Base-by-base conservation (phyloP, 2,888 invertebrate species). In the Plebejus argus region DNA sequence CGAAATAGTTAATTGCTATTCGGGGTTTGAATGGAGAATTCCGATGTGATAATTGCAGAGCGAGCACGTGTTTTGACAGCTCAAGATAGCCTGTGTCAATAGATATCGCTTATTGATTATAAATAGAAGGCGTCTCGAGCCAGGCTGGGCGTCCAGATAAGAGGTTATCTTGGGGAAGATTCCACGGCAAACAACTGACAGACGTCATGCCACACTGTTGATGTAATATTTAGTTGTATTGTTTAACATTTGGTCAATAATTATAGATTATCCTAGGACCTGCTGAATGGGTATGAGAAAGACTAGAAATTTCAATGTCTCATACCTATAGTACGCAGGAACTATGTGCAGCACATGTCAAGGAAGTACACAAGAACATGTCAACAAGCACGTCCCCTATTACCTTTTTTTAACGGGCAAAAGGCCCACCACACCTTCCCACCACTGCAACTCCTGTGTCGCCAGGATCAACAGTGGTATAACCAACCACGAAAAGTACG, bases 91-190 rank as follows among this genome's bases (percentile, higher is more conserved):
- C 78, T 79, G 79, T 81, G 81, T 83, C 83, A 83, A 84, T 83
- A 82, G 79, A 79, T 81, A 82, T 82, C 81, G 79, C 80, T 79
- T 79, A 76, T 45, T 23, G 79, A 79, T 81, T 84, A 84, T 81
- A 84, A 84, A 84, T 84, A 85, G 85, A 83, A 79, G 82, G 82
- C 83, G 89, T 90, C 92, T 91, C 90, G 91, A 89, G 91, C 88
- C 86, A 86, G 58, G 8, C 58, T 7, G 61, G 66, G 66, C 66
- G 66, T 66, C 28, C 18, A 66, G 66, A 66, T 66, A 66, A 61
- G 66, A 28, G 91, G 92, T 91, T 93, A 92, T 92, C 91, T 81
- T 81, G 87, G 91, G 93, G 90, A 93, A 92, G 92, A 92, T 93
- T 93, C 93, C 93, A 93, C 87, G 78, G 89, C 92, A 93, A 93